Base-by-base conservation (phyloP, 2,113 vertebrate genomes). In the Petrocephalus zakoni region DNA sequence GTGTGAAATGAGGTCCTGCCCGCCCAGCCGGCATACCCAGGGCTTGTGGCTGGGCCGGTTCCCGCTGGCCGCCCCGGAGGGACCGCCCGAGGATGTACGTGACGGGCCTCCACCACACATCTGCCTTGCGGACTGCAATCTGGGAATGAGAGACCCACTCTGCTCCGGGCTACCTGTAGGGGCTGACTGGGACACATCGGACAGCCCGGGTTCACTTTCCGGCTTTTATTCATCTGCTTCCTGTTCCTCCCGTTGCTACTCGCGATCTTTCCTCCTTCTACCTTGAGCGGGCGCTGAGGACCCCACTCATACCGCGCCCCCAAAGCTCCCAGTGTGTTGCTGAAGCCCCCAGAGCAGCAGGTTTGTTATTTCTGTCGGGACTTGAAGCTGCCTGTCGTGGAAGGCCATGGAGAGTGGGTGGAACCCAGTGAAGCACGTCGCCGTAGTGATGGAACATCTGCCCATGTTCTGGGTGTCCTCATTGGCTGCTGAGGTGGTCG, bases 1-100 rank as follows among this genome's bases (percentile, higher is more conserved):
- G 29, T 85, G 87, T 72, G 75, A 89, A 89, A 89, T 53, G 21
- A 91, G 89, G 92, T 90, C 52, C 51, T 52, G 7, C 51, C 52
- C 5, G 21, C 22, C 37, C 19, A 11, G 25, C 34, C 55, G 29
- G 34, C 47, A 47, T 47, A n/a, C 34, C 37, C 47, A 29, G n/a
- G 9, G 19, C 47, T 34, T 2, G 42, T 56, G n/a, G 37, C 9
- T 47, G 1, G 42, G 17, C 22, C 11, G 11, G 37, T 11, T 34
- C 37, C 6, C 56, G 17, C 25, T 56, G 53, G 49, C 52, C 9
- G 7, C 68, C 11, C 21, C 10, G 17, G 46, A 29, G 7, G 8
- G 46, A n/a, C n/a, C 34, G 46, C 68, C 19, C 75, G 5, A 9
- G 15, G 37, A 17, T 2, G 37, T 19, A 21, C 6, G 34, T 19